phyloP scores from a whole-genome alignment of 2,888 invertebrate species.

The Hoplodrina ambigua region DNA sequence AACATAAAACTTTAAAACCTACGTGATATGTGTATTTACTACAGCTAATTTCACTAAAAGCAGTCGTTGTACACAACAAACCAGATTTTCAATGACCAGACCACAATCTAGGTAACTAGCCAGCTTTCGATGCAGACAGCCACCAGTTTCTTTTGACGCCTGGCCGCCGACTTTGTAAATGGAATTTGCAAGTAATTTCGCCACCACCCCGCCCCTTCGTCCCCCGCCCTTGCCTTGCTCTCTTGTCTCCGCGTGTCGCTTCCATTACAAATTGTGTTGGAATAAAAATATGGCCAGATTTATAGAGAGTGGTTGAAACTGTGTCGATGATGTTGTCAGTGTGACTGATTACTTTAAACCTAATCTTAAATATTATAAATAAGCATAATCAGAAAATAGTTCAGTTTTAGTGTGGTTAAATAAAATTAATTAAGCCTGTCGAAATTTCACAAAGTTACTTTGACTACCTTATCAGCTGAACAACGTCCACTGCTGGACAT shows the following conservation, averaged over 20 bases:
- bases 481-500: too few relatives aligned
- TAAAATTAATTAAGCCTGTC: too few relatives aligned
- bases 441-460: too few relatives aligned
- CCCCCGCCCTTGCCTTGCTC: conserved; percentile 80
- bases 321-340: conserved; percentile 4
- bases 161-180: conserved; percentile 87
- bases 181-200: conserved; percentile 90
- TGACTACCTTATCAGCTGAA: too few relatives aligned
- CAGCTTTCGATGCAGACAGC: conserved; percentile 63
- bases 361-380: too few relatives aligned
- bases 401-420: too few relatives aligned
- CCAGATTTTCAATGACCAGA: conserved; percentile 51
- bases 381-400: too few relatives aligned
- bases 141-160: conserved; percentile 83
- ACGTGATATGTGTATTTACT: background rate
- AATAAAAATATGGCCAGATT: conserved; percentile 86
- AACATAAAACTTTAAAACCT: background rate
- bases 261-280: conserved; percentile 90
- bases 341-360: background rate
- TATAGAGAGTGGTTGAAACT: conserved; percentile 73
- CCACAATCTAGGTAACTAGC: conserved; percentile 69
- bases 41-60: conserved; percentile 12
- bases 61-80: conserved; percentile 7
- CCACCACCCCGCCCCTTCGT: conserved; percentile 69
- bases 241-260: conserved; percentile 89